Evolutionary conservation across 1,140 invertebrate genomes (phyloP).

Genomic region (Lepeophtheirus salmonis): DNA sequence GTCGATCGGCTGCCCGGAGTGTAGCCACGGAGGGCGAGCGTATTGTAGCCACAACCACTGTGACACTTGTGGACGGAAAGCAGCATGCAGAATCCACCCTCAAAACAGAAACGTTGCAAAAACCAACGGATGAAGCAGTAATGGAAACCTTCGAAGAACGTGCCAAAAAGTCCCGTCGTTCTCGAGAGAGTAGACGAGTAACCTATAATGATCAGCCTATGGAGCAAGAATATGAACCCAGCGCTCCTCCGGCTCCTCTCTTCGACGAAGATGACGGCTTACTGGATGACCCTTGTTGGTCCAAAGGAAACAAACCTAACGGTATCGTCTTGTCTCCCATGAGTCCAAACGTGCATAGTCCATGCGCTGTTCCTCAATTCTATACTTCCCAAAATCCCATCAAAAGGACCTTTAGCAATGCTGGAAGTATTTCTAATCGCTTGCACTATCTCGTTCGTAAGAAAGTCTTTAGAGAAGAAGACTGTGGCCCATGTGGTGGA

Average conservation of each 20-base stretch:
- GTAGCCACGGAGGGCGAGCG: background rate
- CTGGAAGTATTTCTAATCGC: background rate
- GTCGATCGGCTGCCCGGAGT: background rate
- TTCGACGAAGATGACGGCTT: no score
- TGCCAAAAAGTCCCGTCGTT: background rate
- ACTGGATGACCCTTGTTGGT: no score
- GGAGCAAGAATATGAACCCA: no score
- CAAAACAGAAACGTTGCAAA: background rate
- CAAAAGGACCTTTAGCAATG: background rate
- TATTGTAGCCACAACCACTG: background rate
- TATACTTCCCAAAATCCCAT: no score
- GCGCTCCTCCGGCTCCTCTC: background rate
- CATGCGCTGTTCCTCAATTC: background rate
- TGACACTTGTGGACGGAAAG: background rate
- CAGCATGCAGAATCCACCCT: background rate
- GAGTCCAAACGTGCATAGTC: no score
- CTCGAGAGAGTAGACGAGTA: background rate
- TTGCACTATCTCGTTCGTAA: background rate
- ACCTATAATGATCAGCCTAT: no score
- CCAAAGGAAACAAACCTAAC: no score
- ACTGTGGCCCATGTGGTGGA: constrained; percentile 5
- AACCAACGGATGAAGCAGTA: no score
- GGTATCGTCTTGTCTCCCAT: background rate
- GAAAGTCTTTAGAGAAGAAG: background rate
- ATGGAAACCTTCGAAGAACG: background rate